Evolutionary conservation across 2,888 invertebrate species (phyloP).

Genomic region (Standfussiana lucernea): DNA sequence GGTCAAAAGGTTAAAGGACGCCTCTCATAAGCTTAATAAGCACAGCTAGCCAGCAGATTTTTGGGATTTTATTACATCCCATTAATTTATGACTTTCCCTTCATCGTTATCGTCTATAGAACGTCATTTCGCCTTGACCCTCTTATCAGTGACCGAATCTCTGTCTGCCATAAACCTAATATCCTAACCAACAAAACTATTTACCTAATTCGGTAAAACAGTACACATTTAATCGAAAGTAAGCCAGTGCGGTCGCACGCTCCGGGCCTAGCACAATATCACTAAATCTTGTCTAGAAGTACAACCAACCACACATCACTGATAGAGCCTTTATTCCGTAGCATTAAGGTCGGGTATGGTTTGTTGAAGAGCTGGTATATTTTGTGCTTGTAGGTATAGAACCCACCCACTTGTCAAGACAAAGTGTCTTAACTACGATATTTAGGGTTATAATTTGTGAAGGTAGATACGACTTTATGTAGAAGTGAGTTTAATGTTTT

Average conservation of each 20-base stretch:
- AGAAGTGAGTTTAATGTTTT: conserved; percentile 7
- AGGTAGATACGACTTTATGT: conserved; percentile 9
- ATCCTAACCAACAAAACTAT: conserved; percentile 29
- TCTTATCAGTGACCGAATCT: neutral
- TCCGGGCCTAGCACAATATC: conserved; percentile 39
- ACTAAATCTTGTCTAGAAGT: conserved; percentile 45
- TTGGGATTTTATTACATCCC: too few species aligned
- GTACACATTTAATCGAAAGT: conserved; percentile 40
- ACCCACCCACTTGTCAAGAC: conserved; percentile 51
- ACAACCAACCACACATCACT: neutral
- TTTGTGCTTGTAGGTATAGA: neutral
- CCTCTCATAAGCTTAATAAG: too few species aligned
- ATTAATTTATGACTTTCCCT: too few species aligned
- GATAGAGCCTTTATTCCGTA: neutral
- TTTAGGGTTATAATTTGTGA: conserved; percentile 38
- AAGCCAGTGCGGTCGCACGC: conserved; percentile 53
- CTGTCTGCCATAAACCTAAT: neutral
- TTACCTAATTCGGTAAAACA: conserved; percentile 43
- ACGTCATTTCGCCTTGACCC: neutral
- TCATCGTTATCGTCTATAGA: neutral
- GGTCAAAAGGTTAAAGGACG: too few species aligned
- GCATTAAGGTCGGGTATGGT: neutral
- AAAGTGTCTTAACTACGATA: conserved; percentile 43
- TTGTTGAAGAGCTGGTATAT: neutral
- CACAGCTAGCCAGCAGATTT: too few species aligned